phyloP scores from a whole-genome alignment of 2,113 vertebrate genomes.

The Pteropus alecto region DNA sequence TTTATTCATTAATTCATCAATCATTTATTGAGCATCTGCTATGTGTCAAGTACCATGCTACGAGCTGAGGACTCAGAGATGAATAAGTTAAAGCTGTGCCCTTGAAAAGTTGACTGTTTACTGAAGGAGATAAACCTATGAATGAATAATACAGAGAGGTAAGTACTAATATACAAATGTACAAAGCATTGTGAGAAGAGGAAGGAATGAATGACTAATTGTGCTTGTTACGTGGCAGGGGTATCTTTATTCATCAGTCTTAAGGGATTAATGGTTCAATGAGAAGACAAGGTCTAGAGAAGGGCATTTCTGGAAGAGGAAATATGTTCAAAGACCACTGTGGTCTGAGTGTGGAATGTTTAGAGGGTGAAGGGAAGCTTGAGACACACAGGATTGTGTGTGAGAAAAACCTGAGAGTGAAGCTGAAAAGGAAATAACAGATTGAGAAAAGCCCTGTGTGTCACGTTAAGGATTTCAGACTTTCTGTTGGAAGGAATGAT shows the following conservation, averaged over 20 bases:
- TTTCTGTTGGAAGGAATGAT: neutral
- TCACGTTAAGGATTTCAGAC: neutral
- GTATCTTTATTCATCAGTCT: neutral
- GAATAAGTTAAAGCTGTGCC: neutral
- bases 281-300: neutral
- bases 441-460: neutral
- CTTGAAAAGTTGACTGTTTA: neutral
- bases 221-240: too few relatives aligned
- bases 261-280: neutral
- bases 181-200: neutral
- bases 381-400: fast-evolving
- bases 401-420: neutral
- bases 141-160: neutral
- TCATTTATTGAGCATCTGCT: neutral
- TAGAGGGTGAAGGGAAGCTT: neutral
- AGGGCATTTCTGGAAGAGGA: neutral
- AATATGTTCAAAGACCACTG: neutral
- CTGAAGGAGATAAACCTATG: neutral
- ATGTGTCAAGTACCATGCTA: neutral
- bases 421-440: neutral
- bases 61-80: neutral
- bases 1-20: neutral
- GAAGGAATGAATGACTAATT: neutral
- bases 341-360: neutral
- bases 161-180: neutral